These are phyloP conservation scores for Microcebus ravelobensis DNA, from an alignment of 2,113 vertebrate species.

Conservation along the genomic window DNA sequence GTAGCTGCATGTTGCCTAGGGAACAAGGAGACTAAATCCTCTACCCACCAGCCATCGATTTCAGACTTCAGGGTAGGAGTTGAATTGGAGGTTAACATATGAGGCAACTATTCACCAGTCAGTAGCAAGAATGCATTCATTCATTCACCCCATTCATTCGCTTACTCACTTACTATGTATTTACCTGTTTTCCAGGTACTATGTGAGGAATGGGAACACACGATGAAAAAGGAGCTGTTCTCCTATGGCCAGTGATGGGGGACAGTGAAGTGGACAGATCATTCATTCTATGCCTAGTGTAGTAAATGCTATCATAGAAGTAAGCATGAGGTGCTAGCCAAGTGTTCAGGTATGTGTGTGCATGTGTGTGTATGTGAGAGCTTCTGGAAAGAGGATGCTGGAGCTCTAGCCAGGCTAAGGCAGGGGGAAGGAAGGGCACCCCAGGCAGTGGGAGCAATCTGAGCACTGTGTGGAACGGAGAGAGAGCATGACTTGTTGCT, in stretches of 20 bases:
- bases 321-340: not conserved
- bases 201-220: not conserved
- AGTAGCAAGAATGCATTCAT: not conserved
- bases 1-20: too few species aligned
- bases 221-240: not conserved
- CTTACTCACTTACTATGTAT: not conserved
- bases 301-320: not conserved
- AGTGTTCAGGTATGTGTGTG: not conserved
- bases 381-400: not conserved
- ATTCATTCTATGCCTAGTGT: not conserved
- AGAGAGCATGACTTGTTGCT: not conserved
- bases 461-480: not conserved
- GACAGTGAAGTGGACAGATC: not conserved
- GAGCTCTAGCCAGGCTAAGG: not conserved
- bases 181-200: not conserved
- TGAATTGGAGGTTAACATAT: not conserved
- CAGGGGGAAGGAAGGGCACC: not conserved
- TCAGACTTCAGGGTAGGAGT: not conserved
- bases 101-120: not conserved
- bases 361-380: too few species aligned
- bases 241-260: too few species aligned
- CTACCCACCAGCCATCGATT: not conserved
- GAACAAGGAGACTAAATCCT: not conserved
- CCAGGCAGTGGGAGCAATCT: not conserved
- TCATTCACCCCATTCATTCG: not conserved